phyloP scores from a whole-genome alignment of 2,797 vertebrate species.

The Pitangus sulphuratus region DNA sequence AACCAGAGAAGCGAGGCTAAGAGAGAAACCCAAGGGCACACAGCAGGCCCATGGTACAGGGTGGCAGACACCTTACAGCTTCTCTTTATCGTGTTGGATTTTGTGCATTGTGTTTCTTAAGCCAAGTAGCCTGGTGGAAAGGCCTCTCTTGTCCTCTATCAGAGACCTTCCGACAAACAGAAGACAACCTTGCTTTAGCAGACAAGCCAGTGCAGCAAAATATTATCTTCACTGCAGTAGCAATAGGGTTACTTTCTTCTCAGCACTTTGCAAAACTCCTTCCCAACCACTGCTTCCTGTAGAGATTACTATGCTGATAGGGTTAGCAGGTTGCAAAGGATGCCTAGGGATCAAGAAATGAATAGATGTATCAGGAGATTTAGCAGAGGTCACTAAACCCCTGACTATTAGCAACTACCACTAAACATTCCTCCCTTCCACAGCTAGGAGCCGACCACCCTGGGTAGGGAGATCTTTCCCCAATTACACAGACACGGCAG shows the following conservation, averaged over 20 bases:
- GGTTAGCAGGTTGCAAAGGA: neutral
- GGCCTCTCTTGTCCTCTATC: neutral
- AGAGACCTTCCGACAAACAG: neutral
- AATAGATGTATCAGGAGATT: neutral
- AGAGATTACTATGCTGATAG: neutral
- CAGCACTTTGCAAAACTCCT: neutral
- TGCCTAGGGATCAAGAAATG: neutral
- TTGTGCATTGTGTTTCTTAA: neutral
- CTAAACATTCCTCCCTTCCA: neutral
- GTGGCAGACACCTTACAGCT: neutral
- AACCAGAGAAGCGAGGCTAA: neutral
- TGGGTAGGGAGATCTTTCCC: neutral
- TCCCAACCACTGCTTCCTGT: neutral
- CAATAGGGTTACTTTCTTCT: neutral
- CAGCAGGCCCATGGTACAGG: neutral
- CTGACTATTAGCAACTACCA: neutral
- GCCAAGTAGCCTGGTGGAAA: neutral
- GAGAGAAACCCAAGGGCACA: neutral
- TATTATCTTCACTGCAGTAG: neutral
- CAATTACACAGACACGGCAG: neutral
- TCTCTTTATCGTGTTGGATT: neutral
- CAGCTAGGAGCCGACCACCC: accelerated
- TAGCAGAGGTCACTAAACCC: neutral
- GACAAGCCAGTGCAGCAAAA: neutral
- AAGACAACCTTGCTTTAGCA: neutral